Conservation (phyloP, 2,113 vertebrate genomes). For the Bagarius yarrelli region DNA sequence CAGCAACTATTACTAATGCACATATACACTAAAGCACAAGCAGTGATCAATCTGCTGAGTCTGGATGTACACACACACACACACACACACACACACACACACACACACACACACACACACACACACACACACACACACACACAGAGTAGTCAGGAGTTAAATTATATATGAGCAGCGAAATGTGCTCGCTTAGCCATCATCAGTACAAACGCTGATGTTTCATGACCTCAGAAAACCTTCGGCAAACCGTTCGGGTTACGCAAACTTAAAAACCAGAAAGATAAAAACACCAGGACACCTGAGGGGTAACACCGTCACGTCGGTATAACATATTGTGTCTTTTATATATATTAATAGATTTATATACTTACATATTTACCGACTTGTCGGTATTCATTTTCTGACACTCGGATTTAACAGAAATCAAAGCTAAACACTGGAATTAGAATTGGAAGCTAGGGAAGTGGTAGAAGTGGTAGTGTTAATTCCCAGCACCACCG, state of each 20-base stretch:
- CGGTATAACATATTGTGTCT: neutral
- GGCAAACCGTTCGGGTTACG: neutral
- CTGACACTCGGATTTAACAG: neutral
- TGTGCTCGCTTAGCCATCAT: neutral
- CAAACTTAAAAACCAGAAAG: neutral
- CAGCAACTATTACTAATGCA: neutral
- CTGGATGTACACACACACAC: neutral
- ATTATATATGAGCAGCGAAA: constrained; percentile 3
- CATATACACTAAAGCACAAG: neutral
- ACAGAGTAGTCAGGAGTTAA: neutral
- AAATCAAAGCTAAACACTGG: neutral
- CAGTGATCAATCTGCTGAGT: neutral
- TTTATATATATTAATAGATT: neutral
- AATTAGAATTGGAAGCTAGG: no score
- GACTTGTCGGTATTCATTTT: neutral
- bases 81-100: no score
- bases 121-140: no score
- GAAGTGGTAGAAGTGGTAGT: no score
- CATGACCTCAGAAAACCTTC: neutral
- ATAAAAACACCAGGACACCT: neutral
- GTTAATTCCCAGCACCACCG: no score
- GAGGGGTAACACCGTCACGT: neutral
- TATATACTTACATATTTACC: no score
- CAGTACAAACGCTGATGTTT: neutral
- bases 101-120: no score